Conservation (phyloP, 1,140 invertebrate species). For the Camponotus pennsylvanicus region DNA sequence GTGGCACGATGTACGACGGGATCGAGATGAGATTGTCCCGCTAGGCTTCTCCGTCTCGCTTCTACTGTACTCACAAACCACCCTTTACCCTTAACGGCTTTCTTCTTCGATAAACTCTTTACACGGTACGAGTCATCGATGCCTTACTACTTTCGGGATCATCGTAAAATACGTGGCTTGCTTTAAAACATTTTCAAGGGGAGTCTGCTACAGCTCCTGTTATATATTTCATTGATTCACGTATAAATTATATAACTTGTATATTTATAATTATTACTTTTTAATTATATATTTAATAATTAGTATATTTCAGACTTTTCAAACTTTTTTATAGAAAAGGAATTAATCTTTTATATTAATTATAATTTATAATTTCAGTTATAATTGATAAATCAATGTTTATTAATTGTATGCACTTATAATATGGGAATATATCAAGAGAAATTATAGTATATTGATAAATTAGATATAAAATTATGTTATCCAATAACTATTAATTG, state of each 20-base stretch:
- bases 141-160: slow-evolving; percentile 52
- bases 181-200: slow-evolving; percentile 19
- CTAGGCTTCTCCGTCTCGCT: slow-evolving; percentile 72
- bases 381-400: background rate
- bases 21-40: slow-evolving; percentile 86
- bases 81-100: slow-evolving; percentile 83
- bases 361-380: background rate
- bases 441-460: background rate
- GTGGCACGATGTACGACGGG: slow-evolving; percentile 85
- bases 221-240: background rate
- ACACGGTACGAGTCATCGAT: slow-evolving; percentile 75
- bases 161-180: slow-evolving; percentile 36
- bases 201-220: background rate
- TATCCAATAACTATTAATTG: background rate
- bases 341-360: background rate
- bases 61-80: slow-evolving; percentile 78
- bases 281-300: slow-evolving; percentile 1
- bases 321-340: background rate
- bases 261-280: background rate
- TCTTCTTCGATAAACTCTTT: slow-evolving; percentile 84
- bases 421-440: background rate
- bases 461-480: background rate
- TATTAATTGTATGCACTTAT: background rate
- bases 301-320: background rate
- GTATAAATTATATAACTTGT: background rate